Conservation (phyloP, 1,140 invertebrate species). For the Drosophila sturtevanti region DNA sequence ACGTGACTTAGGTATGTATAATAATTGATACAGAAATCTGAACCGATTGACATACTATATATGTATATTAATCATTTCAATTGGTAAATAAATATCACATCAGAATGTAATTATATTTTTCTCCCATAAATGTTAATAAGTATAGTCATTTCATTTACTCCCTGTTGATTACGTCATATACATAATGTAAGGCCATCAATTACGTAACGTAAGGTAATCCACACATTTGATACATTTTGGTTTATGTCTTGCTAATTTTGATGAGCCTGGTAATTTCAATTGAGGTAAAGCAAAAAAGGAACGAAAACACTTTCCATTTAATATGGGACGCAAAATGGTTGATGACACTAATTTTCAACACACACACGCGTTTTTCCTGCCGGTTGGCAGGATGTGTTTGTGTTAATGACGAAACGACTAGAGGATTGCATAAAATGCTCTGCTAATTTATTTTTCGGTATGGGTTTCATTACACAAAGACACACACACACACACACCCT, state of each 20-base stretch:
- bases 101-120: background rate
- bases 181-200: background rate
- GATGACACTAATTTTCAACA: background rate
- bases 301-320: background rate
- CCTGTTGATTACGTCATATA: background rate
- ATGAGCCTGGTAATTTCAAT: background rate
- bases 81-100: background rate
- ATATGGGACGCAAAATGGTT: background rate
- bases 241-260: background rate
- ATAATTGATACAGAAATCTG: too few relatives aligned
- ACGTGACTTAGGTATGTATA: too few relatives aligned
- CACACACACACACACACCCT: too few relatives aligned
- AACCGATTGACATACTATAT: too few relatives aligned
- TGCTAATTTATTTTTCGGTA: background rate
- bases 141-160: background rate
- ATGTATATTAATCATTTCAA: too few relatives aligned
- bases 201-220: background rate
- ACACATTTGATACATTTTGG: background rate
- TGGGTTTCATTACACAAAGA: background rate
- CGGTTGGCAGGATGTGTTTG: background rate
- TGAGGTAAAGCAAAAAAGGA: background rate
- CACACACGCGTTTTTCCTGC: background rate
- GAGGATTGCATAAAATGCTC: background rate
- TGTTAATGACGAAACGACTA: background rate
- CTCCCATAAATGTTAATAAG: too few relatives aligned